Conservation (phyloP, 2,888 invertebrate genomes). For the Synergus umbraculus region DNA sequence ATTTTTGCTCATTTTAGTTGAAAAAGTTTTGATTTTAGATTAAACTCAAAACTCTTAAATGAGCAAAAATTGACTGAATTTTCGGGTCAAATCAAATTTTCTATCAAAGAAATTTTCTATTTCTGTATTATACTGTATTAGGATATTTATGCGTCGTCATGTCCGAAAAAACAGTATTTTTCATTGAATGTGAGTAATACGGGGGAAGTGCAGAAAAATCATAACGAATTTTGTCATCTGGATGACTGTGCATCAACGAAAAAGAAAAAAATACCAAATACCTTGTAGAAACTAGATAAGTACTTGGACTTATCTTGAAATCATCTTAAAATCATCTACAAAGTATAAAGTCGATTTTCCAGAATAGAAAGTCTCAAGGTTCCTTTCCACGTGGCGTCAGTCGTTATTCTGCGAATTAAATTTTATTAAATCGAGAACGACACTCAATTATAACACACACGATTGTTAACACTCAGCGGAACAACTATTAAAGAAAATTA, state of each 20-base stretch:
- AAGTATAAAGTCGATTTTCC: constrained; percentile 4
- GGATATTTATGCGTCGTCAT: not conserved
- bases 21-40: no score
- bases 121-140: not conserved
- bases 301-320: not conserved
- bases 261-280: not conserved
- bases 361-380: not conserved
- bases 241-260: not conserved
- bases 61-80: not conserved
- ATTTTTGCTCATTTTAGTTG: not conserved
- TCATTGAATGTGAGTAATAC: not conserved
- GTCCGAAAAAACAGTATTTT: not conserved
- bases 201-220: not conserved
- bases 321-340: not conserved
- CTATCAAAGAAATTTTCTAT: not conserved
- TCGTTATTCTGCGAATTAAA: not conserved
- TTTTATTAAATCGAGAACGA: not conserved
- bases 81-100: not conserved
- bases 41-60: not conserved
- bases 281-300: not conserved
- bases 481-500: not conserved
- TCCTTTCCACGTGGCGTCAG: not conserved
- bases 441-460: not conserved
- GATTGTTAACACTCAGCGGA: not conserved
- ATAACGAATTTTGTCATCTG: not conserved